Evolutionary conservation across 2,797 vertebrate species (phyloP).

Genomic region (Luscinia megarhynchos): DNA sequence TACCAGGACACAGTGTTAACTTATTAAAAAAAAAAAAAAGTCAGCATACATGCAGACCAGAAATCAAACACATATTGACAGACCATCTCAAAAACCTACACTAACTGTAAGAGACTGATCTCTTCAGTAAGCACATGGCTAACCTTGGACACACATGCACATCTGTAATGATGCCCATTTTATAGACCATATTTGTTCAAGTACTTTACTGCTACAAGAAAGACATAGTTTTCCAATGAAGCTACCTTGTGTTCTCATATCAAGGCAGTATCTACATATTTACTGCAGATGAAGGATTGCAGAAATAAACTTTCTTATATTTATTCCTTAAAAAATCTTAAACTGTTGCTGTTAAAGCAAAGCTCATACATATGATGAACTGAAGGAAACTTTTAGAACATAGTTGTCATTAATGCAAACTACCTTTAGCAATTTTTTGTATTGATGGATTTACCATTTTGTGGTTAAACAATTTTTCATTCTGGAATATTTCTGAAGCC

Average conservation of each 20-base stretch:
- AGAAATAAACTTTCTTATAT: background rate
- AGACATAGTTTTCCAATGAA: slow-evolving; percentile 25
- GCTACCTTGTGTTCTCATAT: background rate
- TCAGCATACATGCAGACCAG: background rate
- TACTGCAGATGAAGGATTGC: background rate
- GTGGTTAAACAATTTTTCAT: background rate
- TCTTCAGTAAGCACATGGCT: background rate
- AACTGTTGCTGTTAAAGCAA: slow-evolving; percentile 1
- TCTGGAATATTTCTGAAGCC: background rate
- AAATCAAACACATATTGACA: background rate
- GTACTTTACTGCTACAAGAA: background rate
- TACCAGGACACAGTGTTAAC: background rate
- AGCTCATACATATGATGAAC: background rate
- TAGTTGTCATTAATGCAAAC: background rate
- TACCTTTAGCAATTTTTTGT: background rate
- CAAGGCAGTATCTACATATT: background rate
- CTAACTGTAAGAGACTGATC: background rate
- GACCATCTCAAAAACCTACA: background rate
- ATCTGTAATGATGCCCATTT: background rate
- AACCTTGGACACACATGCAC: background rate
- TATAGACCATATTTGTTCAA: background rate
- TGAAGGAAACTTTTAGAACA: background rate
- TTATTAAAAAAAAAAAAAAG: background rate
- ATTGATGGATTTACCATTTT: background rate
- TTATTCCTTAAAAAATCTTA: background rate